Percentiles rank a stretch among this genome's conserved stretches.
Conservation (phyloP, 2,113 vertebrate species). For the Alethe diademata region DNA sequence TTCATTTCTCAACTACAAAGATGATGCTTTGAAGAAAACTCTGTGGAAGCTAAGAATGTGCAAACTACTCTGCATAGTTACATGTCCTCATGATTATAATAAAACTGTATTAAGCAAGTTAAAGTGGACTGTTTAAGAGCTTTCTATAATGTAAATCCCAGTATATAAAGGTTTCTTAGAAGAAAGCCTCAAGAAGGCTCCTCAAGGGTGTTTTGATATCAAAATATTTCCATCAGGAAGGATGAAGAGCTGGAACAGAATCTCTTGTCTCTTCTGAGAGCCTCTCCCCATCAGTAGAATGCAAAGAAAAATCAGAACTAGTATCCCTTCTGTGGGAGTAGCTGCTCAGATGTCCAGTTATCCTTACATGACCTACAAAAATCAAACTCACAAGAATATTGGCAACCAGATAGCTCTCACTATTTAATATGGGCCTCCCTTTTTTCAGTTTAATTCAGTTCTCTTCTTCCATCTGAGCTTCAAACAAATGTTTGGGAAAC, state of each 20-base stretch:
- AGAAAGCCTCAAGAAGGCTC: not conserved
- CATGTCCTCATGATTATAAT: not conserved
- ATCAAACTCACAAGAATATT: not conserved
- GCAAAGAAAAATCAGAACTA: not conserved
- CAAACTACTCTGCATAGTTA: not conserved
- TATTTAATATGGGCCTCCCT: not conserved
- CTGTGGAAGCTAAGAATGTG: not conserved
- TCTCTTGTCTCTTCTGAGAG: not conserved
- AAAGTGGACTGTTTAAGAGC: not conserved
- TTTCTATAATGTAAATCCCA: not conserved
- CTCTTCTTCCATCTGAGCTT: slow-evolving; percentile 8
- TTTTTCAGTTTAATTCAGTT: slow-evolving; percentile 34
- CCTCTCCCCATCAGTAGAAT: not conserved
- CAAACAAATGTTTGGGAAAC: slow-evolving; percentile 29
- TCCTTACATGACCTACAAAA: not conserved
- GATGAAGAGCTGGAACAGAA: not conserved
- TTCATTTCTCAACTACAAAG: not conserved
- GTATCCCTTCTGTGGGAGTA: not conserved
- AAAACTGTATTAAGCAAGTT: not conserved
- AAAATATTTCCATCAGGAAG: not conserved
- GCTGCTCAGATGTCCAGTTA: not conserved
- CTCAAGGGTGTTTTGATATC: not conserved
- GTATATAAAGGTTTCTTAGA: not conserved
- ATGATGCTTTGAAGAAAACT: not conserved
- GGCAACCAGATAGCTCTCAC: not conserved